Conservation (phyloP, 2,113 vertebrate species). For the Lutjanus erythropterus region DNA sequence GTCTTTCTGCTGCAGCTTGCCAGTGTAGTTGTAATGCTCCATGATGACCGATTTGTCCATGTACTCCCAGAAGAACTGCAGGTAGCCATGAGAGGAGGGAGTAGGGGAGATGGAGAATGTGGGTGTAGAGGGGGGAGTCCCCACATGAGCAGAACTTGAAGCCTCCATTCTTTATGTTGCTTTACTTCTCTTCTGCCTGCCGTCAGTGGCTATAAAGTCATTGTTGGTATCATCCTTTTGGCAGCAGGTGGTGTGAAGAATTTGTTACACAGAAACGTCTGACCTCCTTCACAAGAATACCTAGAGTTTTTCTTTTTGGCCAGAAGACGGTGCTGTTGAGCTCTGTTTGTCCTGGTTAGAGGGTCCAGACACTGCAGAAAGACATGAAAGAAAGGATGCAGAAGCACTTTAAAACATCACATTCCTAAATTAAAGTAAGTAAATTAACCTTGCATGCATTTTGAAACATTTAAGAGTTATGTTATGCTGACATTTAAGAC, state of each 20-base stretch:
- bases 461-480: not conserved
- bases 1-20: conserved; percentile 86
- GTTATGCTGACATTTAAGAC: not conserved
- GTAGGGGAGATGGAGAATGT: conserved; percentile 21
- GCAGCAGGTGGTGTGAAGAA: conserved; percentile 20
- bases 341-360: conserved; percentile 33
- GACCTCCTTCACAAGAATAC: conserved; percentile 17
- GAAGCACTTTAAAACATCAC: not conserved
- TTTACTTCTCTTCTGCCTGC: conserved; percentile 39
- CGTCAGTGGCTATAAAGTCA: conserved; percentile 63
- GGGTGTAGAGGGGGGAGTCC: conserved; percentile 12
- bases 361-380: conserved; percentile 49
- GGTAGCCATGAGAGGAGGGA: conserved; percentile 34
- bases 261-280: not conserved
- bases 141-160: conserved; percentile 44
- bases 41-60: conserved; percentile 84
- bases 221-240: conserved; percentile 41
- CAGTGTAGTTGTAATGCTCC: conserved; percentile 91
- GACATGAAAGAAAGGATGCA: not conserved
- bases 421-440: not conserved
- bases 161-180: conserved; percentile 69
- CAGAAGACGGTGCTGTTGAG: conserved; percentile 71
- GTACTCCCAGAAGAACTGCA: conserved; percentile 82
- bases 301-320: conserved; percentile 34
- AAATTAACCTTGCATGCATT: not conserved